Conservation (phyloP, 2,888 invertebrate genomes). For the Augiades crinisus region DNA sequence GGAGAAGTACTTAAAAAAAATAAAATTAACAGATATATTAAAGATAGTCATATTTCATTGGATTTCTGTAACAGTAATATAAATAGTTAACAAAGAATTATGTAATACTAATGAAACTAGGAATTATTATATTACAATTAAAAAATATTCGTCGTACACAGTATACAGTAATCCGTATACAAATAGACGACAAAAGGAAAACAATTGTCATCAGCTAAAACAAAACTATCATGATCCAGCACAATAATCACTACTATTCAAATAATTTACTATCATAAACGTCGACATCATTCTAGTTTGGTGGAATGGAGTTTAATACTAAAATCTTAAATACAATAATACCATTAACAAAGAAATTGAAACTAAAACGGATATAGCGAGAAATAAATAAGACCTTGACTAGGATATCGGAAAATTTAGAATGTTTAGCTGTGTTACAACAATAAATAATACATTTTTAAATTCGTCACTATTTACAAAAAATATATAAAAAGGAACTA, state of each 20-base stretch:
- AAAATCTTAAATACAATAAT: conserved; percentile 49
- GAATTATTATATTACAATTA: conserved; percentile 67
- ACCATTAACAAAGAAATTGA: conserved; percentile 56
- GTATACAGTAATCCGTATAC: conserved; percentile 33
- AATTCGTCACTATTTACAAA: conserved; percentile 77
- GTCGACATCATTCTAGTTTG: conserved; percentile 48
- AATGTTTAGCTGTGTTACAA: conserved; percentile 55
- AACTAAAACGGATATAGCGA: conserved; percentile 57
- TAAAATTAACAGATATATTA: conserved; percentile 75
- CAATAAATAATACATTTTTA: conserved; percentile 70
- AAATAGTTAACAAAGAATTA: conserved; percentile 79
- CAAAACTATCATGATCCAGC: conserved; percentile 36
- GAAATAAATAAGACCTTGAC: conserved; percentile 77
- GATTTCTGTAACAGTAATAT: conserved; percentile 74
- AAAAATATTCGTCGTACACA: conserved; percentile 52
- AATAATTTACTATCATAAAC: conserved; percentile 64
- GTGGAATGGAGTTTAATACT: conserved; percentile 52
- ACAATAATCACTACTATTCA: conserved; percentile 41
- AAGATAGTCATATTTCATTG: conserved; percentile 74
- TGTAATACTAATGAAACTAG: conserved; percentile 71
- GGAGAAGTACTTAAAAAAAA: conserved; percentile 76
- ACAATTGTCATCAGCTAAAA: conserved; percentile 31
- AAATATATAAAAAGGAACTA: conserved; percentile 72
- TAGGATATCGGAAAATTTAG: conserved; percentile 76
- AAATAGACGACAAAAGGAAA: conserved; percentile 9